phyloP scores from a whole-genome alignment of 2,888 invertebrate genomes.

The Erebia aethiops region DNA sequence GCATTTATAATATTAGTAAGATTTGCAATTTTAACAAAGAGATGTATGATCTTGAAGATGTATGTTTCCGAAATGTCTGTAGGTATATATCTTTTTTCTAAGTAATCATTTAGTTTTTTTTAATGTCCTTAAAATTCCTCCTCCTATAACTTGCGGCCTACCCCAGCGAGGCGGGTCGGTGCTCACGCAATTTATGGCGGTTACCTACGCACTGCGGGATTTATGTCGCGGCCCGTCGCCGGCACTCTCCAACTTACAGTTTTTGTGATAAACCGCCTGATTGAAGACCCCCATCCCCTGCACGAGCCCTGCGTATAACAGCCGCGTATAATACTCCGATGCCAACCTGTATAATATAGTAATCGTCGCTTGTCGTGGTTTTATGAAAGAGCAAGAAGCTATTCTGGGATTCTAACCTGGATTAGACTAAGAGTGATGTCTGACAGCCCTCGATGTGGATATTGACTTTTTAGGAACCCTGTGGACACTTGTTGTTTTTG shows the following conservation, averaged over 20 bases:
- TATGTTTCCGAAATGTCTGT: too few species aligned
- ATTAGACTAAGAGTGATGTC: too few species aligned
- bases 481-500: too few species aligned
- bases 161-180: constrained; percentile 33
- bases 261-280: constrained; percentile 40
- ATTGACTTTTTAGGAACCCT: too few species aligned
- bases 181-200: constrained; percentile 48
- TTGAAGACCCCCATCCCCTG: constrained; percentile 24
- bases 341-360: constrained; percentile 1
- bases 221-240: constrained; percentile 50
- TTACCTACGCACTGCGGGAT: constrained; percentile 50
- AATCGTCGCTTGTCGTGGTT: neutral
- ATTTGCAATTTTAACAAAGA: too few species aligned
- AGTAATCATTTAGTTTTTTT: too few species aligned
- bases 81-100: too few species aligned
- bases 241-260: constrained; percentile 46
- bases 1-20: too few species aligned
- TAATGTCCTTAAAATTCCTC: too few species aligned
- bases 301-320: constrained; percentile 33
- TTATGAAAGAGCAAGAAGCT: neutral
- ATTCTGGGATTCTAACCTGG: too few species aligned
- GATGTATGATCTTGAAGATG: too few species aligned
- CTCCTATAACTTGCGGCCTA: constrained; percentile 24
- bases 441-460: too few species aligned
- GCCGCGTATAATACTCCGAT: constrained; percentile 16